Base-by-base conservation (phyloP, 35 echinoderm and acorn worm genomes). In the Ophiothrix spiculata region DNA sequence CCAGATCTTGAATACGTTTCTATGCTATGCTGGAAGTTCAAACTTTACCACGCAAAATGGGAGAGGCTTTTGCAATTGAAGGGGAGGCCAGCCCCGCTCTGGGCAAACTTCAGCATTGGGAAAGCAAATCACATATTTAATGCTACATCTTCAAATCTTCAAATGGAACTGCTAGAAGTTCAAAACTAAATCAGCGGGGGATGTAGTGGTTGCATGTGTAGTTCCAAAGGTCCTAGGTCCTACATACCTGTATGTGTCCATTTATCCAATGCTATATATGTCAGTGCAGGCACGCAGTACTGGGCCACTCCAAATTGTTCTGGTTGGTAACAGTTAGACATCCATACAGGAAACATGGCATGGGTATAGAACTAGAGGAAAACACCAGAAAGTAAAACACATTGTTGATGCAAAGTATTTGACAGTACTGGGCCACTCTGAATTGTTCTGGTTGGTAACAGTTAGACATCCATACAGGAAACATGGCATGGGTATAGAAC, bases 391-490 rank as follows among this genome's bases (percentile, higher is more conserved):
- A 34, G n/a, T n/a, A n/a, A n/a, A n/a, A n/a, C n/a, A n/a, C n/a
- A n/a, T n/a, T n/a, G n/a, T n/a, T n/a, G n/a, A n/a, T n/a, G n/a
- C n/a, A n/a, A n/a, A n/a, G n/a, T n/a, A n/a, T n/a, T n/a, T n/a
- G n/a, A 76, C 94, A 97, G 88, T 93, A 97, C 84, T 97, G 94
- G 41, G 94, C 94, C 31, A 97, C 87, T 40, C 94, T 91, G 37
- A 97, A 32, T 14, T 90, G 56, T 76, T 87, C 63, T 13, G 94
- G 94, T 35, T 88, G 60, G 10, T 17, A 74, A 39, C 91, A 93
- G 76, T 97, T 97, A 11, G 90, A 39, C 94, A 97, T 97, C 94
- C 94, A 97, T 36, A 97, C 94, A 39, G 94, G 94, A 56, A 97
- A 90, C 15, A 97, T 78, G 32, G 90, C 86, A 81, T 86, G 89